A percentile compares a stretch with the other conserved stretches of the same genome.
Conservation (phyloP, 2,113 vertebrate genomes). For the Trematocara zebra region DNA sequence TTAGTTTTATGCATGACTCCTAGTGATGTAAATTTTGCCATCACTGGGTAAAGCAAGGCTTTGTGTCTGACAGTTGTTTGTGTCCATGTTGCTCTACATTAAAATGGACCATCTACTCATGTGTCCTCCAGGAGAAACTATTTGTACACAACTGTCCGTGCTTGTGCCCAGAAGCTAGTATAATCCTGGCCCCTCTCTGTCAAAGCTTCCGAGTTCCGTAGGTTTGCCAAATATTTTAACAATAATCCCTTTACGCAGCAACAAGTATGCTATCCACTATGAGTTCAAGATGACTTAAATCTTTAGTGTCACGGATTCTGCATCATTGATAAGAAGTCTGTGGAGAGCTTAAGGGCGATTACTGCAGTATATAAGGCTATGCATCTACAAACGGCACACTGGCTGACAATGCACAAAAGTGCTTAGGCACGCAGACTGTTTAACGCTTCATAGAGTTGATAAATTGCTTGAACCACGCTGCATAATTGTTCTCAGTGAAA, state of each 20-base stretch:
- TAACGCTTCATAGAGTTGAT: conserved; percentile 2
- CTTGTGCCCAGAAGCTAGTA: neutral
- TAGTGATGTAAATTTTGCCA: neutral
- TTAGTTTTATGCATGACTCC: neutral
- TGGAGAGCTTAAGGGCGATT: neutral
- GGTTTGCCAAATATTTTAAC: neutral
- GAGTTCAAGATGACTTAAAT: neutral
- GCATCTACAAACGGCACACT: neutral
- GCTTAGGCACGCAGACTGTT: neutral
- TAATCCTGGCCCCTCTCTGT: neutral
- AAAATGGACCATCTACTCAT: neutral
- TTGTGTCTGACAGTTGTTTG: neutral
- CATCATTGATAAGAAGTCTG: neutral
- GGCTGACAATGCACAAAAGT: neutral
- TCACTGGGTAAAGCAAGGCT: neutral
- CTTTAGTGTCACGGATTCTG: neutral
- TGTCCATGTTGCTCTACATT: neutral
- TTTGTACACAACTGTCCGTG: neutral
- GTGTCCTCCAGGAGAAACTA: neutral
- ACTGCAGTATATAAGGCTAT: neutral
- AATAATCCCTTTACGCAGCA: neutral
- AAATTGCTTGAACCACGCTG: neutral
- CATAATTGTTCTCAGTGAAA: neutral
- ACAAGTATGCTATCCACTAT: neutral
- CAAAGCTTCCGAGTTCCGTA: neutral